Conservation (phyloP, 1,140 invertebrate species). For the Hycleus phaleratus region DNA sequence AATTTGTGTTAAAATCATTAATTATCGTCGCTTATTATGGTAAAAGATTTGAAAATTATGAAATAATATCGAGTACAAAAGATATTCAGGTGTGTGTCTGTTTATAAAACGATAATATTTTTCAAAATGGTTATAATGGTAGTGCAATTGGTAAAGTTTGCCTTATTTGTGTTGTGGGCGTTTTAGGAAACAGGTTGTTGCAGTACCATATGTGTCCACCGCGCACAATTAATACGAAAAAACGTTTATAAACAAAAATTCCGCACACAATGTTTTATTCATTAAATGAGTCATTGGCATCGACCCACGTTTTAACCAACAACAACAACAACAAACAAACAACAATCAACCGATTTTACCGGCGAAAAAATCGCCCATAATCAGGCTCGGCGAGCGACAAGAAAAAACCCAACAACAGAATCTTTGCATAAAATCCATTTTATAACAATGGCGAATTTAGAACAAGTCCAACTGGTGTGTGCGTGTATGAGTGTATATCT, state of each 20-base stretch:
- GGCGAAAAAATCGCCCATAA: not conserved
- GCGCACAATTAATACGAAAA: constrained; percentile 16
- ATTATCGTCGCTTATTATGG: too few relatives aligned
- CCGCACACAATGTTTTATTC: constrained; percentile 13
- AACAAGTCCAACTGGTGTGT: not conserved
- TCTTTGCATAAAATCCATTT: too few relatives aligned
- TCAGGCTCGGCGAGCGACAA: not conserved
- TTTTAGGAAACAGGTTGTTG: constrained; percentile 17
- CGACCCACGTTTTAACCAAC: constrained; percentile 6
- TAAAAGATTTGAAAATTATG: too few relatives aligned
- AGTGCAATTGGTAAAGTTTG: constrained; percentile 3
- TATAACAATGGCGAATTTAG: not conserved
- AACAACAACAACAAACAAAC: too few relatives aligned
- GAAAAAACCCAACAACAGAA: not conserved
- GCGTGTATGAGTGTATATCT: too few relatives aligned
- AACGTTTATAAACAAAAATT: constrained; percentile 11
- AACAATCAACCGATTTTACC: too few relatives aligned
- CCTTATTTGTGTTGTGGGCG: constrained; percentile 15
- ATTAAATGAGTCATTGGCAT: constrained; percentile 8
- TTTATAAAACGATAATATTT: too few relatives aligned
- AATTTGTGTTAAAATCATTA: too few relatives aligned
- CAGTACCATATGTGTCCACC: constrained; percentile 16
- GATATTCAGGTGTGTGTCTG: too few relatives aligned
- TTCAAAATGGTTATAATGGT: too few relatives aligned
- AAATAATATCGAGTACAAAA: too few relatives aligned